Base-by-base conservation (phyloP, 2,888 invertebrate species). In the Galerucella calmariensis region DNA sequence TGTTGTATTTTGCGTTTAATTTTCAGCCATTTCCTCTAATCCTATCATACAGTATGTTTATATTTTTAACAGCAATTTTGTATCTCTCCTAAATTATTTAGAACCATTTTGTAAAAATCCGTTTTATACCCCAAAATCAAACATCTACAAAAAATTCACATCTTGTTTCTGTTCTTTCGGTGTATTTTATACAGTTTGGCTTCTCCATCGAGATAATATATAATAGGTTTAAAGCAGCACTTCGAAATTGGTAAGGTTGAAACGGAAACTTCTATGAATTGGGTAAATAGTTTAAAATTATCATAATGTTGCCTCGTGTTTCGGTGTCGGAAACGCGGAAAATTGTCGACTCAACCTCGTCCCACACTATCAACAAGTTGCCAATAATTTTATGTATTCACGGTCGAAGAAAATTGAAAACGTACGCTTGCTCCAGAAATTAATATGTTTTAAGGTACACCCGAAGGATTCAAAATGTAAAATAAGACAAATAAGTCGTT, bases 341-440 rank as follows among this genome's bases (percentile, higher is more conserved):
- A 67, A 72, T 24, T 56, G 62, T 69, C 46, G 24, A 46, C 41
- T 58, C 35, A 27, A 46, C 35, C 14, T 9, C 69, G 69, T 56
- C 69, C 69, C 59, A 65, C 65, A 35, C 46, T 48, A 73, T 73
- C 73, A 73, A 73, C 73, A 73, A 73, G 73, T 73, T 73, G 73
- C 73, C 69, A 69, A 73, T 73, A 73, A 73, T 73, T 73, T 69
- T 46, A 35, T 53, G 16, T 12, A 62, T 59, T 58, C 46, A 61
- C 41, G 69, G 68, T 68, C 69, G 70, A 63, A 14, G 63, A 63
- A 73, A 69, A 59, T 68, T 69, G 69, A 56, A 58, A 48, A 62
- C 67, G 35, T 68, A 61, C 20, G 56, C 53, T 67, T 46, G 35
- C 14, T 71, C 35, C 16, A 41, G 41, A 41, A 62, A 41, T 62